A percentile compares a stretch with the other conserved stretches of the same genome.
These are phyloP conservation scores for Spialia ferax DNA, from an alignment of 2,888 invertebrate species.

Conservation along the genomic window DNA sequence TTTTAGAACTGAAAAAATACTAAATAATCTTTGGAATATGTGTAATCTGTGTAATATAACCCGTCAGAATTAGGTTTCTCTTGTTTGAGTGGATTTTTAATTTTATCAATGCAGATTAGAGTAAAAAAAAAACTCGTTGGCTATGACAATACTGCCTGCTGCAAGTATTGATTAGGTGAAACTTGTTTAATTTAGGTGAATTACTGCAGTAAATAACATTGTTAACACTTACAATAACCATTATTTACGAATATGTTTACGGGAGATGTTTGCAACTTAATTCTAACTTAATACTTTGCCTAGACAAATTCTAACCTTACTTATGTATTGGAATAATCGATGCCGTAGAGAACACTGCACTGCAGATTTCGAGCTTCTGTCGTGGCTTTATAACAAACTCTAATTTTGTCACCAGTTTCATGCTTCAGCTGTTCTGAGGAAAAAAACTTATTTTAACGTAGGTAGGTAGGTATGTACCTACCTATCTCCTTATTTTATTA, in stretches of 20 bases:
- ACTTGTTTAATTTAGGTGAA: slow-evolving; percentile 34
- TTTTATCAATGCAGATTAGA: background rate
- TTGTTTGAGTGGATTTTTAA: background rate
- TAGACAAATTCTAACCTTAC: background rate
- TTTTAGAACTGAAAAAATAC: slow-evolving; percentile 24
- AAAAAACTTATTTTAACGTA: no score
- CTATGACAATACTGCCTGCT: slow-evolving; percentile 15
- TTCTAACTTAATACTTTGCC: background rate
- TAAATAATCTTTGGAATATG: slow-evolving; percentile 11
- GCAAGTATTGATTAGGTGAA: slow-evolving; percentile 46
- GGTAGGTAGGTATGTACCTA: no score
- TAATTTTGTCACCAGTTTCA: no score
- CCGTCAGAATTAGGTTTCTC: background rate
- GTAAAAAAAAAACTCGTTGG: slow-evolving; percentile 35
- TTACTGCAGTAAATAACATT: no score
- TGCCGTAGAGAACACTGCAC: no score
- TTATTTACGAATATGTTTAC: background rate
- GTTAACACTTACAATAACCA: no score
- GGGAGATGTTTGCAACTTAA: background rate
- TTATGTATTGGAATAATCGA: no score
- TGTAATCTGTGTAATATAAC: slow-evolving; percentile 3
- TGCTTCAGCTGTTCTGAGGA: no score
- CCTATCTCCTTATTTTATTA: no score
- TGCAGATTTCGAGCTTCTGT: no score
- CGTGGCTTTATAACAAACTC: no score